Conservation (phyloP, 2,888 invertebrate genomes). For the Gastrophysa polygoni region DNA sequence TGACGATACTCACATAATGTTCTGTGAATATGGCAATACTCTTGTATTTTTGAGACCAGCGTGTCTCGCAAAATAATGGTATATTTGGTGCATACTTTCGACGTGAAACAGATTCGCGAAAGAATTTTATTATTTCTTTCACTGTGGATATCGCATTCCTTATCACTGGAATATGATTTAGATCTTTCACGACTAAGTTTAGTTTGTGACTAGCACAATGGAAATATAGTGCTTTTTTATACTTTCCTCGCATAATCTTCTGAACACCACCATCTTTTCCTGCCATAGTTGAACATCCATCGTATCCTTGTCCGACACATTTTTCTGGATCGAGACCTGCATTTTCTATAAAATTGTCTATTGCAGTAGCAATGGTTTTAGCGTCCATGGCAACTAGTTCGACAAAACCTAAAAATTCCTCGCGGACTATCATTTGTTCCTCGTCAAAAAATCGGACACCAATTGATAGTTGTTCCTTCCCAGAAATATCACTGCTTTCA, state of each 20-base stretch:
- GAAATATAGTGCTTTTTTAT: constrained; percentile 21
- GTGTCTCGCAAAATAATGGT: constrained; percentile 40
- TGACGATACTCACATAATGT: constrained; percentile 21
- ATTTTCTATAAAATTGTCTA: constrained; percentile 34
- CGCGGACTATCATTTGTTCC: constrained; percentile 21
- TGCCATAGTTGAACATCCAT: constrained; percentile 35
- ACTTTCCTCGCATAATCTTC: constrained; percentile 13
- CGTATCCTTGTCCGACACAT: constrained; percentile 42
- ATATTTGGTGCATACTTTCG: constrained; percentile 39
- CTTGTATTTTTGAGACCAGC: constrained; percentile 40
- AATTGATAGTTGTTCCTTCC: constrained; percentile 24
- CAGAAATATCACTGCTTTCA: constrained; percentile 33
- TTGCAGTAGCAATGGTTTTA: constrained; percentile 34
- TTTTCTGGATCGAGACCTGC: constrained; percentile 33
- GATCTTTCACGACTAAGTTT: constrained; percentile 17
- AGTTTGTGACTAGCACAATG: constrained; percentile 7
- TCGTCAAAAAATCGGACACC: constrained; percentile 23
- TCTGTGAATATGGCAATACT: constrained; percentile 26
- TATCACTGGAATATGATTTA: constrained; percentile 14
- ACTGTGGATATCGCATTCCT: constrained; percentile 8
- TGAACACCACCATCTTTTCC: constrained; percentile 5
- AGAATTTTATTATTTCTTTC: constrained; percentile 32
- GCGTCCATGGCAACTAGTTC: constrained; percentile 38
- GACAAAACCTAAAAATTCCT: constrained; percentile 37
- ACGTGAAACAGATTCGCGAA: constrained; percentile 27